Evolutionary conservation across 2,797 vertebrate genomes (phyloP).

Genomic region (Thalassophryne amazonica): DNA sequence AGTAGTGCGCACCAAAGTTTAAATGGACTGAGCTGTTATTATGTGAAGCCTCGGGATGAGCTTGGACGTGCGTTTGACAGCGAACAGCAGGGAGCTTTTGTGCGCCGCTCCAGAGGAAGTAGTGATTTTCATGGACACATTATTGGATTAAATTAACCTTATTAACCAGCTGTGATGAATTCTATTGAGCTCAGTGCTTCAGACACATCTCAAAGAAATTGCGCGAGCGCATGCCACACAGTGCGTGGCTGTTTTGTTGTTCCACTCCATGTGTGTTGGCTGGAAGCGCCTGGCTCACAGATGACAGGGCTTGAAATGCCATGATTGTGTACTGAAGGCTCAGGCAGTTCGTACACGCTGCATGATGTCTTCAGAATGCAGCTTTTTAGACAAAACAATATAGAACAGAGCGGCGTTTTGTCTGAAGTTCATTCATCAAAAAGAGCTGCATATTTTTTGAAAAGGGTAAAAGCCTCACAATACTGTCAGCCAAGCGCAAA

Average conservation of each 20-base stretch:
- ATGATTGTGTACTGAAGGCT: slow-evolving; percentile 81
- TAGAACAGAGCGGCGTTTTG: slow-evolving; percentile 94
- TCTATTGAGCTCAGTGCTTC: slow-evolving; percentile 62
- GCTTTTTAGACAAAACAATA: slow-evolving; percentile 88
- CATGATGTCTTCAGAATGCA: slow-evolving; percentile 79
- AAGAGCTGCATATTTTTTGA: slow-evolving; percentile 97
- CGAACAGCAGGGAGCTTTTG: slow-evolving; percentile 69
- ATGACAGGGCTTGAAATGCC: slow-evolving; percentile 80
- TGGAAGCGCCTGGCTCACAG: slow-evolving; percentile 67
- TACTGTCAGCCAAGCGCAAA: slow-evolving; percentile 98
- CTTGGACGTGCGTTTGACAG: slow-evolving; percentile 69
- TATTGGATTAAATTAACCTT: slow-evolving; percentile 79
- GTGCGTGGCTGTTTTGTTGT: slow-evolving; percentile 29
- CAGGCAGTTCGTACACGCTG: slow-evolving; percentile 77
- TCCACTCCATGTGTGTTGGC: slow-evolving; percentile 50
- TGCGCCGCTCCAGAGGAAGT: slow-evolving; percentile 64
- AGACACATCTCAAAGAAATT: slow-evolving; percentile 45
- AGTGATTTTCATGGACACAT: slow-evolving; percentile 75
- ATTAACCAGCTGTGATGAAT: slow-evolving; percentile 80
- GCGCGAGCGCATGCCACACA: slow-evolving; percentile 11
- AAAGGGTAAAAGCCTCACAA: slow-evolving; percentile 99
- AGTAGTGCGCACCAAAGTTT: slow-evolving; percentile 70
- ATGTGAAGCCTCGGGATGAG: slow-evolving; percentile 73
- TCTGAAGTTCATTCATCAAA: slow-evolving; percentile 99
- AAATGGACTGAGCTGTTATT: slow-evolving; percentile 76